Percentiles rank a stretch among this genome's conserved stretches.
These are phyloP conservation scores for Poecilia wingei DNA, from an alignment of 2,797 vertebrate species.

Conservation along the genomic window DNA sequence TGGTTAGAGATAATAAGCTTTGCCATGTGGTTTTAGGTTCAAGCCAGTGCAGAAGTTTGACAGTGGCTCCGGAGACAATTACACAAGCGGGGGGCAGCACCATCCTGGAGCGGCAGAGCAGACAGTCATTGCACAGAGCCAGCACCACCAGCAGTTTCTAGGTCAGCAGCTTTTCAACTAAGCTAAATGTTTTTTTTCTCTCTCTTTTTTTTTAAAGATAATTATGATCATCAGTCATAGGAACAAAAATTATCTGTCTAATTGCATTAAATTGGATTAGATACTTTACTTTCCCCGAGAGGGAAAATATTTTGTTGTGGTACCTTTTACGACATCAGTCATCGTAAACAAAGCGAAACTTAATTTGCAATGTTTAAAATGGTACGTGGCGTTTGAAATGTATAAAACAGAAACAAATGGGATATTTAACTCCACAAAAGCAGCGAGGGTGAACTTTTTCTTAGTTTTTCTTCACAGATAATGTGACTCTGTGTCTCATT, in stretches of 20 bases:
- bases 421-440: neutral
- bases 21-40: constrained; percentile 80
- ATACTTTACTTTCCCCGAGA: neutral
- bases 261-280: neutral
- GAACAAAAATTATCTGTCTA: neutral
- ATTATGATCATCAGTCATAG: constrained; percentile 2
- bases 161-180: constrained; percentile 75
- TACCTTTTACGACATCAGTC: neutral
- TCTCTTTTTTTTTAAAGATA: neutral
- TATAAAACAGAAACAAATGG: neutral
- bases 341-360: neutral
- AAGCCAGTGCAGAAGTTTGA: constrained; percentile 93
- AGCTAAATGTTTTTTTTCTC: neutral
- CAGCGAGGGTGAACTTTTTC: neutral
- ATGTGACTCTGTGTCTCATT: neutral
- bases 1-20: constrained; percentile 14
- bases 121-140: constrained; percentile 91
- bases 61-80: constrained; percentile 82
- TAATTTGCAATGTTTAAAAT: neutral
- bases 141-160: constrained; percentile 97
- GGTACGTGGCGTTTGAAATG: neutral
- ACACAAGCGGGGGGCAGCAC: constrained; percentile 82
- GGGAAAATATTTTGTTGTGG: neutral
- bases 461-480: neutral
- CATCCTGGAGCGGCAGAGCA: constrained; percentile 86